phyloP scores from a whole-genome alignment of 2,113 vertebrate species.

The Bubalus kerabau region DNA sequence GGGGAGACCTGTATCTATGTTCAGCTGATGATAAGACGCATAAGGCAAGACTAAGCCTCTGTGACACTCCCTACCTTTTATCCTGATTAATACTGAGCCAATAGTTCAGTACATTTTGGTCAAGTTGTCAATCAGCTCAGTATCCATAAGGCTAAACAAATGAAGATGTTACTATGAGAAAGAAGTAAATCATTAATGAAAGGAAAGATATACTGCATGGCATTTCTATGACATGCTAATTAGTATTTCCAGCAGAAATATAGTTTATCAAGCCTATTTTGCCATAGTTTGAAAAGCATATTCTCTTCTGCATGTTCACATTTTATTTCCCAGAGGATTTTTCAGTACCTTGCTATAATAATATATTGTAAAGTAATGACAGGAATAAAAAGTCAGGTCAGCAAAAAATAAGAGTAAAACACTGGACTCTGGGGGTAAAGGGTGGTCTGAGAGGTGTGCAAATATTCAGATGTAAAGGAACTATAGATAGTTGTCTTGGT shows the following conservation, averaged over 20 bases:
- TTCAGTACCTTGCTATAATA: not conserved
- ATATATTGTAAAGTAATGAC: not conserved
- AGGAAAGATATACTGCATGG: not conserved
- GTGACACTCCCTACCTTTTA: not conserved
- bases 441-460: not conserved
- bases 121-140: not conserved
- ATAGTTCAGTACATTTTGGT: not conserved
- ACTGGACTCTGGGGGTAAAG: not conserved
- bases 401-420: not conserved
- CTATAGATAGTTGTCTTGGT: not conserved
- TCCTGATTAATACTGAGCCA: not conserved
- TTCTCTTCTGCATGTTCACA: not conserved
- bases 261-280: not conserved
- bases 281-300: not conserved
- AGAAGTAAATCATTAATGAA: not conserved
- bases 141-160: not conserved
- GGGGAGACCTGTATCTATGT: not conserved
- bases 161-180: not conserved
- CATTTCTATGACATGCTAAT: not conserved
- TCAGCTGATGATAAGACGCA: not conserved
- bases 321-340: not conserved
- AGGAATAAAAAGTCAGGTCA: not conserved
- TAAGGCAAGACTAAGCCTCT: not conserved
- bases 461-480: not conserved
- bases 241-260: not conserved